Evolutionary conservation across 2,888 invertebrate species (phyloP).

Genomic region (Drosophila pullipes): DNA sequence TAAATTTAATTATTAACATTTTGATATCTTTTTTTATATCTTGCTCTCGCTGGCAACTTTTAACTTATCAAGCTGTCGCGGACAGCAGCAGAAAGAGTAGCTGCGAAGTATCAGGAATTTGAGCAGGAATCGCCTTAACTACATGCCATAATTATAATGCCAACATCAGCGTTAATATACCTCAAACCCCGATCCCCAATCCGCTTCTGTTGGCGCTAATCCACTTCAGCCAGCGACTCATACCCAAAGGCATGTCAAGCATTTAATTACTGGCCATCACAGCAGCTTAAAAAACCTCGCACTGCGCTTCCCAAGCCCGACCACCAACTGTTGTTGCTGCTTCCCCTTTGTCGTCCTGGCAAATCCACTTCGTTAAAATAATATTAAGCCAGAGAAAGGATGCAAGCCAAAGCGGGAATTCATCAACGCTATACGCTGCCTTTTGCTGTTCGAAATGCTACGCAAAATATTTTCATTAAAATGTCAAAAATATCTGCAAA

Average conservation of each 20-base stretch:
- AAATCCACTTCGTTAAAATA: constrained; percentile 74
- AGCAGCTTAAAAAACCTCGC: constrained; percentile 65
- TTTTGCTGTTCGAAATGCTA: constrained; percentile 54
- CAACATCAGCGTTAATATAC: constrained; percentile 71
- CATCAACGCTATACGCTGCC: constrained; percentile 49
- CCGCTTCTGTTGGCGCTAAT: constrained; percentile 38
- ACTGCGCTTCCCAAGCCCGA: constrained; percentile 16
- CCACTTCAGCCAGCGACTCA: constrained; percentile 51
- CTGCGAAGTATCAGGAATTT: not conserved
- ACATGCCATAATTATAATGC: constrained; percentile 75
- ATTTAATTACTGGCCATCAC: constrained; percentile 78
- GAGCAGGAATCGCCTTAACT: constrained; percentile 60
- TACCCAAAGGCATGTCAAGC: constrained; percentile 72
- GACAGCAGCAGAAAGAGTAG: constrained; percentile 8
- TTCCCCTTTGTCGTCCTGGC: constrained; percentile 22
- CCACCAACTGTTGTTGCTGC: not conserved
- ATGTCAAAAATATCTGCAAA: constrained; percentile 75
- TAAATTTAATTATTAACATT: constrained; percentile 43
- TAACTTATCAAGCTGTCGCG: constrained; percentile 42
- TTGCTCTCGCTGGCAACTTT: constrained; percentile 1
- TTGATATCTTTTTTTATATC: constrained; percentile 26
- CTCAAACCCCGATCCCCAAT: constrained; percentile 27
- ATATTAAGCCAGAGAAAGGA: constrained; percentile 67
- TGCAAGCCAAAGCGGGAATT: constrained; percentile 44
- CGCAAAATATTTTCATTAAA: constrained; percentile 75